phyloP scores from a whole-genome alignment of 2,888 invertebrate genomes.

The Panzeria rudis region DNA sequence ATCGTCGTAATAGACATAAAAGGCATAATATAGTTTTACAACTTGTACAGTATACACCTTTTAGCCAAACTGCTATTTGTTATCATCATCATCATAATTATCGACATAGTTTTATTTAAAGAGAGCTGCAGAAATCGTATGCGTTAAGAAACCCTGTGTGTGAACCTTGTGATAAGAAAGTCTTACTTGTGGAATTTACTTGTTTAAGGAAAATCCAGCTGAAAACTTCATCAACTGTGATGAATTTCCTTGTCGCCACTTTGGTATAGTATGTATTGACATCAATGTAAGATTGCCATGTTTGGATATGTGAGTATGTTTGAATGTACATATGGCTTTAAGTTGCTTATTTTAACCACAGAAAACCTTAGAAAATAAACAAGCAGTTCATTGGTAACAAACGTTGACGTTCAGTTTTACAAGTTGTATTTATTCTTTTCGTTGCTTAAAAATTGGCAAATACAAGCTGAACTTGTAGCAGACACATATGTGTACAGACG shows the following conservation, averaged over 20 bases:
- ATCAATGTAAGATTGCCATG: not conserved
- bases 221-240: conserved; percentile 57
- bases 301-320: not conserved
- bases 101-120: not conserved
- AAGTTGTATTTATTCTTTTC: conserved; percentile 1
- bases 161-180: not conserved
- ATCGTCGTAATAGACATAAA: too few relatives aligned
- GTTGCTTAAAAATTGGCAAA: conserved; percentile 26
- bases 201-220: conserved; percentile 45
- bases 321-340: conserved; percentile 10
- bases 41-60: too few relatives aligned
- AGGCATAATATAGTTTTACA: too few relatives aligned
- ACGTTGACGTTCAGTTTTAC: conserved; percentile 16
- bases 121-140: not conserved
- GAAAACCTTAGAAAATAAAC: conserved; percentile 48
- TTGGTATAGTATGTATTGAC: conserved; percentile 56
- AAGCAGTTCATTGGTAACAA: conserved; percentile 19
- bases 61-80: not conserved
- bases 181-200: conserved; percentile 1
- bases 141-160: not conserved
- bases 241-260: conserved; percentile 59
- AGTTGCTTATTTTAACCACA: conserved; percentile 47
- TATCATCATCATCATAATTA: not conserved
- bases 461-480: conserved; percentile 3
- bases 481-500: not conserved